Evolutionary conservation across 2,797 vertebrate species (phyloP), one percentile per base, ranked within the genome.

Genomic region (Argentina silus): DNA sequence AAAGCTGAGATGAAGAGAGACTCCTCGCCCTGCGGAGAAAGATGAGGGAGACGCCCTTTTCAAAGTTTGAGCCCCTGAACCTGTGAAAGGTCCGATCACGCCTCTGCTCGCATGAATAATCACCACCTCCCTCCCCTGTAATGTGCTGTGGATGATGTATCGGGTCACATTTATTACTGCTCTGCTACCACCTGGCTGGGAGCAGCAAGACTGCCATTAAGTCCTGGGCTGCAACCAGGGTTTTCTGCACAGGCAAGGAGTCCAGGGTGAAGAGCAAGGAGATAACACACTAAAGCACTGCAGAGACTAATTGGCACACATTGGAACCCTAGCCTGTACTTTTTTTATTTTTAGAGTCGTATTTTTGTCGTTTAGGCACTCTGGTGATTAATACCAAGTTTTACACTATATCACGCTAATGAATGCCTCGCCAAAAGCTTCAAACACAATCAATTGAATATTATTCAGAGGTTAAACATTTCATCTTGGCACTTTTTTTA

Each of bases 101-200:
- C 87, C 90, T 88, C 90, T 88, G 87, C 90, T 81, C 85, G 87
- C 85, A 91, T 93, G 92, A 93, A 91, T 92, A 91, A 92, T 92
- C 90, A 90, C 87, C 90, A 87, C 87, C 83, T 70, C 82, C 88
- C 89, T 91, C 82, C 81, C 76, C 86, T 86, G 86, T 91, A 93
- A 93, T 90, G 90, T 90, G 88, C 90, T 87, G 81, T 63, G 53
- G 89, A 93, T 93, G 92, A 93, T 92, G 86, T 91, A 92, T 93
- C 84, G 88, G 83, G 83, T 86, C 90, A 87, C 91, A 92, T 93
- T 93, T 93, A 92, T 93, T 93, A 93, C 89, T 83, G 89, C 87
- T 90, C 83, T 2, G 88, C 88, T 89, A 86, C 88, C 90, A 92
- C 91, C 90, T 92, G 87, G 91, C 90, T 87, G 86, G 88, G 80